These are phyloP conservation scores for Bombus impatiens DNA, from an alignment of 1,140 invertebrate genomes.

Conservation along the genomic window DNA sequence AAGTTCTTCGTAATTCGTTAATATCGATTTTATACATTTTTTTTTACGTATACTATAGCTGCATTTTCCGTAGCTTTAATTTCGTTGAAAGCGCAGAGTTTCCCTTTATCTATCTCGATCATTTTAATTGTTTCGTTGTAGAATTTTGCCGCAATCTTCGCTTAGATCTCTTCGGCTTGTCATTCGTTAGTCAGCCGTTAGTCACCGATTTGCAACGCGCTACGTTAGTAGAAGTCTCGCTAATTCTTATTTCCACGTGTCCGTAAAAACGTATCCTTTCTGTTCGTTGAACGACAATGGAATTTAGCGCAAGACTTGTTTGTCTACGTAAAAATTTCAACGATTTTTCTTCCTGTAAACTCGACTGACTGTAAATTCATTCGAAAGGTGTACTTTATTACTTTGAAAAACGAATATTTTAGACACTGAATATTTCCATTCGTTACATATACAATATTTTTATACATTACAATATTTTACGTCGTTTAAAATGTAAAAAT, in stretches of 20 bases:
- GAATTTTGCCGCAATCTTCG: too few species aligned
- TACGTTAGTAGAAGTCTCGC: not conserved
- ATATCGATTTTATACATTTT: too few species aligned
- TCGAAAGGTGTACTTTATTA: too few species aligned
- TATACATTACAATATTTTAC: too few species aligned
- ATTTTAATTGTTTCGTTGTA: not conserved
- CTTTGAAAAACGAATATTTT: too few species aligned
- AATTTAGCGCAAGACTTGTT: not conserved
- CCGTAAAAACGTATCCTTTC: not conserved
- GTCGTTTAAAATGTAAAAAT: not conserved
- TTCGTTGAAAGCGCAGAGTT: not conserved
- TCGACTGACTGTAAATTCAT: too few species aligned
- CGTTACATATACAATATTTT: too few species aligned
- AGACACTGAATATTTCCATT: too few species aligned
- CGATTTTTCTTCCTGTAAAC: not conserved
- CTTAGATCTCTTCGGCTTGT: too few species aligned
- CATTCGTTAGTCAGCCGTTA: too few species aligned
- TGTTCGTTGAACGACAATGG: not conserved
- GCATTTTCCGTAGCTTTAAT: not conserved
- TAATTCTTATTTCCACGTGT: not conserved
- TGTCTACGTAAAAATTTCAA: not conserved
- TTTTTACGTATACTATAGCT: too few species aligned
- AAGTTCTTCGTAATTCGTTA: too few species aligned
- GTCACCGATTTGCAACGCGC: not conserved
- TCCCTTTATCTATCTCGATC: not conserved